These are phyloP conservation scores for Callopanchax toddi DNA, from an alignment of 2,113 vertebrate species.

Conservation along the genomic window DNA sequence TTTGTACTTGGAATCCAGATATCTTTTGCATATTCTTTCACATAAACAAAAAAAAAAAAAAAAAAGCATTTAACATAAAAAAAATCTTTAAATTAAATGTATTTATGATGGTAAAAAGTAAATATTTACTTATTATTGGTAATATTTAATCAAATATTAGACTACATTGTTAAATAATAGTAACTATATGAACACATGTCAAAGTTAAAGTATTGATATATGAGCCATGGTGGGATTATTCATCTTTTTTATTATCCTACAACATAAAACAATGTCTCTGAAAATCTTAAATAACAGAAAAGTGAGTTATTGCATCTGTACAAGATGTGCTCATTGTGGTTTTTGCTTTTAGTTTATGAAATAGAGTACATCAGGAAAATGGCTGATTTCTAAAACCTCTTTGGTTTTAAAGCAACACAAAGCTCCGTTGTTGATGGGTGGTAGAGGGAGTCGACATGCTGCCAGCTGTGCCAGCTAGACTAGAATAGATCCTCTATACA, in stretches of 20 bases:
- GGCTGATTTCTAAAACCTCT: neutral
- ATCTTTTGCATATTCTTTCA: no score
- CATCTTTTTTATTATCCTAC: conserved; percentile 2
- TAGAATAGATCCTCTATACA: neutral
- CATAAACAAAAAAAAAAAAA: no score
- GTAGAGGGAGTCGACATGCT: neutral
- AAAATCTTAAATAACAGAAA: conserved; percentile 10
- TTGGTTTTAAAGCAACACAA: conserved; percentile 3
- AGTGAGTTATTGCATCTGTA: neutral
- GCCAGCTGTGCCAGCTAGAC: neutral
- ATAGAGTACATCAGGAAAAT: neutral
- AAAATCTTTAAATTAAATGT: no score
- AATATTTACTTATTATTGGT: neutral
- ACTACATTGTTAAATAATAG: neutral
- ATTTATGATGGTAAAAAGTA: neutral
- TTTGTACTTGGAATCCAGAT: no score
- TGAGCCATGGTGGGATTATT: neutral
- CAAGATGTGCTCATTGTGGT: neutral
- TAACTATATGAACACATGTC: neutral
- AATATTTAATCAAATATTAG: neutral
- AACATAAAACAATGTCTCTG: conserved; percentile 8
- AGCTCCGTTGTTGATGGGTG: conserved; percentile 7
- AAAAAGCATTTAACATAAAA: no score
- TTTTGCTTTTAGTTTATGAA: neutral
- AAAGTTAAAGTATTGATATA: conserved; percentile 4